Percentiles rank a stretch among this genome's conserved stretches.
These are phyloP conservation scores for Tetragnatha montana DNA, from an alignment of 2,888 invertebrate species.

Conservation along the genomic window DNA sequence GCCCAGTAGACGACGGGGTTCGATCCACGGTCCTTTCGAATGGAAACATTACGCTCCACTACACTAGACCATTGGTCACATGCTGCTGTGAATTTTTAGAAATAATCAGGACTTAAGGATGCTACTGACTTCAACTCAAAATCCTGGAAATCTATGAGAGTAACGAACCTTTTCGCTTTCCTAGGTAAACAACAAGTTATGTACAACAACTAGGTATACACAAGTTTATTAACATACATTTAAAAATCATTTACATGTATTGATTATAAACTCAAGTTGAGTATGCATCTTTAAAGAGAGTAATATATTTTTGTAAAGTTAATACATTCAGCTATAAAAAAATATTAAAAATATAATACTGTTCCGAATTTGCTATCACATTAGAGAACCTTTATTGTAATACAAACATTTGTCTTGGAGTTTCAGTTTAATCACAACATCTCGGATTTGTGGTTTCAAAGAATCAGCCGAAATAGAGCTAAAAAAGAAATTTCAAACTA, in stretches of 20 bases:
- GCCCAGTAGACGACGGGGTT: no score
- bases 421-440: slow-evolving; percentile 80
- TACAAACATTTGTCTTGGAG: slow-evolving; percentile 82
- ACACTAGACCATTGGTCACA: no score
- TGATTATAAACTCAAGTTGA: background rate
- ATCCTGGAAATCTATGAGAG: no score
- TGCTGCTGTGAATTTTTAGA: no score
- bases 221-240: slow-evolving; percentile 6
- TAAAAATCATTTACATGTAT: slow-evolving; percentile 29
- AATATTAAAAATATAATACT: background rate
- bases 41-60: no score
- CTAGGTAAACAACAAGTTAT: no score
- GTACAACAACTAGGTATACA: background rate
- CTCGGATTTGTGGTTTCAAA: slow-evolving; percentile 86
- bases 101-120: no score
- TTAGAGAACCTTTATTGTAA: slow-evolving; percentile 96
- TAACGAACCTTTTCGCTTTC: no score
- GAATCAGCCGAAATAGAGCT: slow-evolving; percentile 79
- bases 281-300: background rate
- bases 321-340: slow-evolving; percentile 24
- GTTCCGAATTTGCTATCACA: background rate
- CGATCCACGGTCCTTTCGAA: no score
- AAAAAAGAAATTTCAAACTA: slow-evolving; percentile 42
- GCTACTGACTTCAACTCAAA: no score
- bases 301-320: slow-evolving; percentile 11